Percentiles rank a stretch among this genome's conserved stretches.
Evolutionary conservation across 2,888 invertebrate species (phyloP).

Genomic region (Microctonus aethiopoides): DNA sequence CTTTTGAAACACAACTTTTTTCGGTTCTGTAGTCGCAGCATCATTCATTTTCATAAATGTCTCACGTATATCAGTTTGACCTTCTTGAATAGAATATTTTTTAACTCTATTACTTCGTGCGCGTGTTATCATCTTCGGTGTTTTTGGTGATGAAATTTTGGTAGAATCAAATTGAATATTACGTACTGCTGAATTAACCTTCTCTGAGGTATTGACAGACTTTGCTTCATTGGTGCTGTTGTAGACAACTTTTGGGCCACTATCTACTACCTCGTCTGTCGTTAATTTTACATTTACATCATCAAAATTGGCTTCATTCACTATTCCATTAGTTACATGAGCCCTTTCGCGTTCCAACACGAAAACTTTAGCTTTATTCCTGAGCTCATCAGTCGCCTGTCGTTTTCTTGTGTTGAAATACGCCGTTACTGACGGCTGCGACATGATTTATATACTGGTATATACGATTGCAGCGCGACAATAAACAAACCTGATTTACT

Average conservation of each 20-base stretch:
- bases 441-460: slow-evolving; percentile 69
- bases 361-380: slow-evolving; percentile 65
- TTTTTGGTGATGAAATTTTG: slow-evolving; percentile 43
- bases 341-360: slow-evolving; percentile 66
- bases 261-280: slow-evolving; percentile 25
- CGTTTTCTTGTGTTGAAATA: slow-evolving; percentile 84
- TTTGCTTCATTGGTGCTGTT: slow-evolving; percentile 9
- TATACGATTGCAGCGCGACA: slow-evolving; percentile 32
- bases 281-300: slow-evolving; percentile 33
- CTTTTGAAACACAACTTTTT: slow-evolving; percentile 58
- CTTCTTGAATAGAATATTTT: slow-evolving; percentile 47
- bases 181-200: slow-evolving; percentile 46
- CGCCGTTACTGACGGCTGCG: slow-evolving; percentile 80
- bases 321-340: slow-evolving; percentile 64
- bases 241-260: slow-evolving; percentile 22
- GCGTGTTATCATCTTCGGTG: slow-evolving; percentile 38
- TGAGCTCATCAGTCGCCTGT: slow-evolving; percentile 76
- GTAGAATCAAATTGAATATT: slow-evolving; percentile 55
- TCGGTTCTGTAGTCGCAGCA: slow-evolving; percentile 40
- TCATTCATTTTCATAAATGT: slow-evolving; percentile 53
- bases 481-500: slow-evolving; percentile 26
- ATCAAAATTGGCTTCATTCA: slow-evolving; percentile 39
- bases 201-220: slow-evolving; percentile 28
- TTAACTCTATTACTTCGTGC: slow-evolving; percentile 42
- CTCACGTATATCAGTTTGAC: slow-evolving; percentile 60